Percentiles rank a stretch among this genome's conserved stretches.
These are phyloP conservation scores for Leiothrix lutea DNA, from an alignment of 2,113 vertebrate genomes.

Conservation along the genomic window DNA sequence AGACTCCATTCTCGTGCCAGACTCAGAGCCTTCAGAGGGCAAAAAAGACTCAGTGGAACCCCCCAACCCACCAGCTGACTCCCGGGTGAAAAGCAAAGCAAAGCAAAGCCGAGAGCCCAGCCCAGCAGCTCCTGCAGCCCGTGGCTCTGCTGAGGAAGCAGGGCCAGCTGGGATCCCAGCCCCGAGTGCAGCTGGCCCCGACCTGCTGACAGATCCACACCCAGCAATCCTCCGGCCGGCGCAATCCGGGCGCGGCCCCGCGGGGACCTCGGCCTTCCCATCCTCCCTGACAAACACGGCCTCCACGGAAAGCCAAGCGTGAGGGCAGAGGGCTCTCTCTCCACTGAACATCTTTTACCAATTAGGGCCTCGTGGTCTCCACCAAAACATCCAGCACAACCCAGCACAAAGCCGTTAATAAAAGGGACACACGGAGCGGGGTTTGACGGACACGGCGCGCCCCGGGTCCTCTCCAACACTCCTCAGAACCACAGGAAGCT, in stretches of 20 bases:
- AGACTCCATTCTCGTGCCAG: no score
- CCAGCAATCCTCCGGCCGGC: not conserved
- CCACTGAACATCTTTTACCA: not conserved
- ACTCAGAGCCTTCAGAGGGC: no score
- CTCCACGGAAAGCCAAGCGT: not conserved
- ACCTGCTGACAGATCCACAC: not conserved
- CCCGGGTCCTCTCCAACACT: not conserved
- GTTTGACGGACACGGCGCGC: not conserved
- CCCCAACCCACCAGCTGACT: no score
- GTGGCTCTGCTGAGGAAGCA: not conserved
- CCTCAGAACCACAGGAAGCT: not conserved
- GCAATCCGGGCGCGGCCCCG: not conserved
- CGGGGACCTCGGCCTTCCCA: not conserved
- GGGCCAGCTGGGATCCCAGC: not conserved
- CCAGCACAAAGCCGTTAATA: not conserved
- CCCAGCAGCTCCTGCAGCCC: not conserved
- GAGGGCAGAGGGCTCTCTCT: not conserved
- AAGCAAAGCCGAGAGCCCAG: no score
- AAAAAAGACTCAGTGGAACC: no score
- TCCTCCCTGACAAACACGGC: not conserved
- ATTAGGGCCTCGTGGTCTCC: not conserved
- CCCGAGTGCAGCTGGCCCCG: not conserved
- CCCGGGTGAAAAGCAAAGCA: no score
- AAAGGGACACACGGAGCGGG: fast-evolving
- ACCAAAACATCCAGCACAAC: not conserved